Evolutionary conservation across 1,140 invertebrate genomes (phyloP).

Genomic region (Nymphalis io): DNA sequence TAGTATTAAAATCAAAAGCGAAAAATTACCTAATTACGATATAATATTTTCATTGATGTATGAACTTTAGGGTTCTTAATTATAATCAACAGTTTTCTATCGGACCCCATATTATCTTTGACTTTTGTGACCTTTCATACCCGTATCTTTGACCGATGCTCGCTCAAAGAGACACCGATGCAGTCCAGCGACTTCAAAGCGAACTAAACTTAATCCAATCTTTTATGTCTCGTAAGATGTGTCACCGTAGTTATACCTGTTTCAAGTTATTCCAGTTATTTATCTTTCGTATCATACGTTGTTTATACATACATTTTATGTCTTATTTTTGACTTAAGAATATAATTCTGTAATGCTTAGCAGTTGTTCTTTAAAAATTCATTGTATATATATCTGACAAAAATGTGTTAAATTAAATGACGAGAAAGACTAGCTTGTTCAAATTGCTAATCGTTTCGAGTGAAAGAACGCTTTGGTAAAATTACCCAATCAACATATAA

Average conservation of each 20-base stretch:
- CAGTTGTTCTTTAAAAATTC: too few species aligned
- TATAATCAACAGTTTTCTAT: slow-evolving; percentile 42
- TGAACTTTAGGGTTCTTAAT: neutral
- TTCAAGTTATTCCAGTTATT: neutral
- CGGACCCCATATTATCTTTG: slow-evolving; percentile 63
- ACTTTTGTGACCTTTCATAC: slow-evolving; percentile 62
- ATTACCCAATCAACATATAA: slow-evolving; percentile 67
- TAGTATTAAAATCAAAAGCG: slow-evolving; percentile 14
- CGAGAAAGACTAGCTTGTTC: slow-evolving; percentile 46
- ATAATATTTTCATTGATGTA: slow-evolving; percentile 6
- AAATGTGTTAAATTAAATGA: slow-evolving; percentile 25
- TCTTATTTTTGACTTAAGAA: neutral
- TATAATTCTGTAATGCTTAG: too few species aligned
- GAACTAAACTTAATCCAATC: slow-evolving; percentile 56
- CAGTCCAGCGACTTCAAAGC: slow-evolving; percentile 57
- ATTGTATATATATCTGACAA: neutral
- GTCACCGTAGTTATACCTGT: neutral
- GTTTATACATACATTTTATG: neutral
- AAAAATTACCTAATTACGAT: slow-evolving; percentile 20
- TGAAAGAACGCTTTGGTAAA: slow-evolving; percentile 53
- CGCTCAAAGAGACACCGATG: slow-evolving; percentile 50
- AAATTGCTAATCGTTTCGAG: slow-evolving; percentile 49
- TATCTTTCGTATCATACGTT: neutral
- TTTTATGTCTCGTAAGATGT: slow-evolving; percentile 42
- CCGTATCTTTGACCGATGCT: slow-evolving; percentile 55